Percentiles rank a stretch among this genome's conserved stretches.
phyloP scores from a whole-genome alignment of 1,140 invertebrate species.

The Drosophila watanabei region DNA sequence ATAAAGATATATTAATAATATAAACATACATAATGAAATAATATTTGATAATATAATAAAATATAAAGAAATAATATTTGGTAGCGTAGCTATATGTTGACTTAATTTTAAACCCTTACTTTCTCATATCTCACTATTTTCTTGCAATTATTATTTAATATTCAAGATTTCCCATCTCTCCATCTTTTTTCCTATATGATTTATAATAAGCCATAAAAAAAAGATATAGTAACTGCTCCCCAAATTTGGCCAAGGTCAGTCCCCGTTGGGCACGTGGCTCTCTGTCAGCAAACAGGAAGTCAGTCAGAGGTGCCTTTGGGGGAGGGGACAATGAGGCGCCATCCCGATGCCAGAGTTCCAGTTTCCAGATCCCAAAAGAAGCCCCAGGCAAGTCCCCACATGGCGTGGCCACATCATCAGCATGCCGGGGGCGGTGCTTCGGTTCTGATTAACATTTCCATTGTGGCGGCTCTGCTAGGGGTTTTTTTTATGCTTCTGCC shows the following conservation, averaged over 20 bases:
- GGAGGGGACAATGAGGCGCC: constrained; percentile 27
- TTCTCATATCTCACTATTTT: too few relatives aligned
- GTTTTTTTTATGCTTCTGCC: constrained; percentile 47
- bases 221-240: neutral
- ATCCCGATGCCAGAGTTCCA: constrained; percentile 20
- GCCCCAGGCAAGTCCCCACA: neutral
- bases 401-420: constrained; percentile 20
- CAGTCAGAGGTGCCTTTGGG: too few relatives aligned
- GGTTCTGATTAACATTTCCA: constrained; percentile 71
- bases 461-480: constrained; percentile 32
- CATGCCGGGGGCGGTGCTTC: constrained; percentile 35
- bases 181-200: neutral
- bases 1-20: too few relatives aligned
- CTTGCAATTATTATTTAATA: neutral
- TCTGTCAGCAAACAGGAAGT: constrained; percentile 16
- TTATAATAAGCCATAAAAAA: neutral
- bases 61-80: too few relatives aligned
- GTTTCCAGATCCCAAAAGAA: neutral
- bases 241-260: constrained; percentile 27
- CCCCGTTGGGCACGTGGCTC: constrained; percentile 14
- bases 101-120: neutral
- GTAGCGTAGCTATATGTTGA: neutral
- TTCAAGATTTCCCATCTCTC: neutral
- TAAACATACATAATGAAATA: too few relatives aligned
- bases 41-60: too few relatives aligned